Evolutionary conservation across 2,888 invertebrate genomes (phyloP), one percentile per base, ranked within the genome.

Genomic region (Sussaba pulchella): DNA sequence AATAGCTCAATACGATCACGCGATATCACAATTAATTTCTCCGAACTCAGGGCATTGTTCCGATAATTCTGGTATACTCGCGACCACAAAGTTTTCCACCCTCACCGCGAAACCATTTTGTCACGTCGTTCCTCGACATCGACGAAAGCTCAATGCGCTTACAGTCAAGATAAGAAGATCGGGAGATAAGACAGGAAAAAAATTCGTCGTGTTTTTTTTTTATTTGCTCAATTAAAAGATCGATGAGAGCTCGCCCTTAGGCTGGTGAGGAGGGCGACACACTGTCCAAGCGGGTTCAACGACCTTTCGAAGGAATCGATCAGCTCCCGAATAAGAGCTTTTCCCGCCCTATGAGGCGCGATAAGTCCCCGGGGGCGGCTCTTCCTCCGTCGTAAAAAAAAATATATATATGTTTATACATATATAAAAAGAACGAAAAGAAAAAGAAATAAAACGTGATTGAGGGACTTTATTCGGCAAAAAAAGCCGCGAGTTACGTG

Each of bases 321-420:
- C 73, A 52, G 45, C 70, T n/a, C n/a, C 83, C 70, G 76, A 81
- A 83, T n/a, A n/a, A 79, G 83, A 36, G 39, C 31, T 47, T 64
- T 69, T 14, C n/a, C n/a, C n/a, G n/a, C n/a, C n/a, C n/a, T n/a
- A n/a, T n/a, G n/a, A n/a, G n/a, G n/a, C n/a, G n/a, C n/a, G n/a
- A n/a, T n/a, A n/a, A n/a, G n/a, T 17, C 31, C 24, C 17, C 26
- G 24, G 17, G 14, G 21, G 39, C 52, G 54, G 70, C 21, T 12
- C 57, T 21, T 45, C 41, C 31, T 47, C 14, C 21, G 17, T 36
- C 36, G 19, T 45, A 45, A 71, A 50, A 52, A 78, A 52, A 12
- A 59, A 78, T 41, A 52, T n/a, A n/a, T n/a, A n/a, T n/a, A n/a
- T n/a, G n/a, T n/a, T n/a, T n/a, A n/a, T n/a, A n/a, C n/a, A n/a